phyloP scores from a whole-genome alignment of 2,888 invertebrate species.

The Leptogaster cylindrica region DNA sequence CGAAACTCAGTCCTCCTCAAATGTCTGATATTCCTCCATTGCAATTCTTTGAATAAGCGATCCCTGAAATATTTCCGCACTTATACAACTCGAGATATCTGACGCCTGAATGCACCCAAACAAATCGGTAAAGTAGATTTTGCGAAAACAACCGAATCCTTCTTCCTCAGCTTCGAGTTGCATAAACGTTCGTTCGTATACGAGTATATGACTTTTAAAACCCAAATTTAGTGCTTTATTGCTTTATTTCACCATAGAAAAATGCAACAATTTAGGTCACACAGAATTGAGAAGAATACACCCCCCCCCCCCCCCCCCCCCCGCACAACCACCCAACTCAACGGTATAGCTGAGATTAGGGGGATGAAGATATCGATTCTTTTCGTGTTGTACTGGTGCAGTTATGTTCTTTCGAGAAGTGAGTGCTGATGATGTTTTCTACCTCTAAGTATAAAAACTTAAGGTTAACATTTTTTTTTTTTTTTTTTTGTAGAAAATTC shows the following conservation, averaged over 20 bases:
- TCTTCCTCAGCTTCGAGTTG: background rate
- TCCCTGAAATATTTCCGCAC: background rate
- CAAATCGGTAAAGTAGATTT: slow-evolving; percentile 22
- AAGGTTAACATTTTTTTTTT: no score
- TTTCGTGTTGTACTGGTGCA: background rate
- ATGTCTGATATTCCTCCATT: no score
- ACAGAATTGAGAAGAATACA: background rate
- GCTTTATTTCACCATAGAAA: background rate
- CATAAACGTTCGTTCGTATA: background rate
- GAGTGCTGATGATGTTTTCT: background rate
- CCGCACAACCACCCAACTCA: no score
- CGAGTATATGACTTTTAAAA: slow-evolving; percentile 18
- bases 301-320: background rate
- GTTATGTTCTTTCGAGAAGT: slow-evolving; percentile 1
- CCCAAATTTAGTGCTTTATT: slow-evolving; percentile 22
- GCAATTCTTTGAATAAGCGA: slow-evolving; percentile 6
- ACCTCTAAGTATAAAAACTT: background rate
- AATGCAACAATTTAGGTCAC: slow-evolving; percentile 28
- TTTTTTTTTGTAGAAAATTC: background rate
- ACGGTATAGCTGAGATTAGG: no score
- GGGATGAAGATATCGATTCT: background rate
- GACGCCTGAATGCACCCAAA: slow-evolving; percentile 32
- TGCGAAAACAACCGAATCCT: slow-evolving; percentile 16
- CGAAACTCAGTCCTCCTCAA: no score
- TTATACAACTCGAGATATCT: background rate